Conservation (phyloP, 2,888 invertebrate genomes). For the Apamea crenata region DNA sequence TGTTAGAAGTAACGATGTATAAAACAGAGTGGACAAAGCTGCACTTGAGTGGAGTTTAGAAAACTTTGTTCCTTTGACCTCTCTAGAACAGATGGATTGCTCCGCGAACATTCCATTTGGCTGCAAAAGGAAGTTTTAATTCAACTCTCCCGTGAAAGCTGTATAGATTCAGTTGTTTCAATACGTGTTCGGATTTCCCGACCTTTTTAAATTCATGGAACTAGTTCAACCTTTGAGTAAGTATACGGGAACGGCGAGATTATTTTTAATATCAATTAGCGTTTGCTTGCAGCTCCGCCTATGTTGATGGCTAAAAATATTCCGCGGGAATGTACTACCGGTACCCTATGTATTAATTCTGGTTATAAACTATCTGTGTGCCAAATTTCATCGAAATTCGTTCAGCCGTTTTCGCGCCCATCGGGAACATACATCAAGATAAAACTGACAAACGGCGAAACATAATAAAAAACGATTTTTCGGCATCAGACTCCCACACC, state of each 20-base stretch:
- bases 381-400: neutral
- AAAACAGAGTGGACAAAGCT: slow-evolving; percentile 39
- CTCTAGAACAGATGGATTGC: slow-evolving; percentile 29
- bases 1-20: slow-evolving; percentile 50
- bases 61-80: slow-evolving; percentile 34
- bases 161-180: slow-evolving; percentile 31
- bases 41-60: slow-evolving; percentile 12
- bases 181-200: slow-evolving; percentile 5
- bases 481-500: no score
- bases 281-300: neutral
- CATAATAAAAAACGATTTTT: no score
- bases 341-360: neutral
- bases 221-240: neutral
- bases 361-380: neutral
- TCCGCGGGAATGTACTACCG: no score
- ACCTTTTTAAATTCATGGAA: neutral
- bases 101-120: slow-evolving; percentile 43
- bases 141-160: slow-evolving; percentile 23
- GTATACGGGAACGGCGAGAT: neutral
- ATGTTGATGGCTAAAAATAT: no score
- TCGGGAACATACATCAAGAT: neutral
- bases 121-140: slow-evolving; percentile 51
- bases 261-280: slow-evolving; percentile 28
- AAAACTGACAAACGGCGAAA: no score
- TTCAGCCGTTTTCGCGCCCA: neutral